phyloP scores from a whole-genome alignment of 2,888 invertebrate species.

The Zaprionus bogoriensis region DNA sequence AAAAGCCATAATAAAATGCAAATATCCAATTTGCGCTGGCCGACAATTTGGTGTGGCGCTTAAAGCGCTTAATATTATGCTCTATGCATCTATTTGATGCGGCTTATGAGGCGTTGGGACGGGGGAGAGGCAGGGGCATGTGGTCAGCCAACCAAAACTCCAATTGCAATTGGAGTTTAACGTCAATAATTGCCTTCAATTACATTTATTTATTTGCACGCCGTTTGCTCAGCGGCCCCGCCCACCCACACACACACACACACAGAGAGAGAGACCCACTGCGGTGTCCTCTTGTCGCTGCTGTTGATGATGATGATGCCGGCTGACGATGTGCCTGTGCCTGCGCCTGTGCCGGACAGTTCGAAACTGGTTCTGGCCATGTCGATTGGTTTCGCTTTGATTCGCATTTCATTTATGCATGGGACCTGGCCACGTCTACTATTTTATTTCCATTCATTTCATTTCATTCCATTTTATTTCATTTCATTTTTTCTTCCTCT shows the following conservation, averaged over 20 bases:
- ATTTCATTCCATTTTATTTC: constrained; percentile 10
- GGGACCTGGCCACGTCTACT: constrained; percentile 49
- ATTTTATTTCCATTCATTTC: constrained; percentile 65
- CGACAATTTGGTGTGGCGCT: constrained; percentile 37
- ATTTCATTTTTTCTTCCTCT: constrained; percentile 8
- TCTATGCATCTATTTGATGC: constrained; percentile 31
- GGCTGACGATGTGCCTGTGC: constrained; percentile 7
- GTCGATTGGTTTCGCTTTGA: constrained; percentile 76
- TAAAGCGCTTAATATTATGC: constrained; percentile 43
- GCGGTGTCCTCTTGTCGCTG: constrained; percentile 5
- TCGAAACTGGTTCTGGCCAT: constrained; percentile 49
- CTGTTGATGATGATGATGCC: constrained; percentile 17
- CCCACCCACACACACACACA: too few species aligned
- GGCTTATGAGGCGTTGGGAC: constrained; percentile 18
- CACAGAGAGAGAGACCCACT: too few species aligned
- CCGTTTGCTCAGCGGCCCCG: constrained; percentile 30
- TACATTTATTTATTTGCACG: constrained; percentile 76
- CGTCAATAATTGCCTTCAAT: constrained; percentile 77
- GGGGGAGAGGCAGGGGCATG: background rate
- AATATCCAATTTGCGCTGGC: constrained; percentile 46
- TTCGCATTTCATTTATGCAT: constrained; percentile 75
- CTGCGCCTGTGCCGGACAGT: constrained; percentile 32
- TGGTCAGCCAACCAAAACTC: constrained; percentile 43
- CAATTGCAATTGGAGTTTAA: constrained; percentile 64
- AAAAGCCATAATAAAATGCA: constrained; percentile 39